phyloP scores from a whole-genome alignment of 2,113 vertebrate genomes.

The Onychostruthus taczanowskii region DNA sequence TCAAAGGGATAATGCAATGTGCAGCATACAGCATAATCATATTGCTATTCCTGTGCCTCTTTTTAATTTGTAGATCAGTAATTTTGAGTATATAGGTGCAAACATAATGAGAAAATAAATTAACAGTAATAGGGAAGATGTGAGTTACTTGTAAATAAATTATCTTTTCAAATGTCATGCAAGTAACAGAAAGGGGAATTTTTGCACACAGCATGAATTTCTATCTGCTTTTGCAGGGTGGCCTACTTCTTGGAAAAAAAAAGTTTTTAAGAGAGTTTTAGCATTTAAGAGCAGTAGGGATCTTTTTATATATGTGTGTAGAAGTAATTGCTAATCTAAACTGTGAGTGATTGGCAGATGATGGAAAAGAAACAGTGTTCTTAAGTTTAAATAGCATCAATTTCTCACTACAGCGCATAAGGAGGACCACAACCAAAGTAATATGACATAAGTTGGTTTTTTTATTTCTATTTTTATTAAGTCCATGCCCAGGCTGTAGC shows the following conservation, averaged over 20 bases:
- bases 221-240: not conserved
- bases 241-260: not conserved
- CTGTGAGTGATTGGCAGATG: not conserved
- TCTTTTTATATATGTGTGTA: not conserved
- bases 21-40: not conserved
- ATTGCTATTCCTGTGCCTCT: not conserved
- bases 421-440: not conserved
- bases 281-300: not conserved
- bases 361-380: not conserved
- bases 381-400: not conserved
- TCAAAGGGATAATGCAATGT: not conserved
- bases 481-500: not conserved
- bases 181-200: not conserved
- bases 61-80: not conserved
- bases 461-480: not conserved
- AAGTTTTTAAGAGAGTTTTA: not conserved
- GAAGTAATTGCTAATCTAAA: not conserved
- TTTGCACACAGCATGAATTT: not conserved
- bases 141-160: not conserved
- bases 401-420: not conserved
- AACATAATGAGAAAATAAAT: not conserved
- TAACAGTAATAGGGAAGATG: not conserved
- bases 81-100: not conserved
- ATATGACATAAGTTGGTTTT: not conserved
- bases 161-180: not conserved